phyloP scores from a whole-genome alignment of 1,140 invertebrate species.

The Pseudomyrmex gracilis region DNA sequence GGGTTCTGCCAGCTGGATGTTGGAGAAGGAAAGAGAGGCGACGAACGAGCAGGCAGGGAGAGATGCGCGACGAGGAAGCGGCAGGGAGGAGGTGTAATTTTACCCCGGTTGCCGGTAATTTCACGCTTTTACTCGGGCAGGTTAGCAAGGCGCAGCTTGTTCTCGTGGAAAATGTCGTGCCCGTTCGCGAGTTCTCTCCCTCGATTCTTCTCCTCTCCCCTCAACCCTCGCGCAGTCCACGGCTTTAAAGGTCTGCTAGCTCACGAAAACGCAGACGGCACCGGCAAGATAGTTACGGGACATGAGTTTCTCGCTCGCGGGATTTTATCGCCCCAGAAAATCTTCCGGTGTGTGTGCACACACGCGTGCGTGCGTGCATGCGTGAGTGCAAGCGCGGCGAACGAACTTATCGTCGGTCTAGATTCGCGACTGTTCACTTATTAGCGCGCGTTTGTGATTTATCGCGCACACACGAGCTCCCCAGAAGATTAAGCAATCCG shows the following conservation, averaged over 20 bases:
- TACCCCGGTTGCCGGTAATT: constrained; percentile 78
- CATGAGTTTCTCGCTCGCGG: constrained; percentile 73
- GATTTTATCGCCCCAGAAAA: constrained; percentile 75
- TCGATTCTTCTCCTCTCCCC: not conserved
- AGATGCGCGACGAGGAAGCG: constrained; percentile 34
- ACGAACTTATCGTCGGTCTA: constrained; percentile 60
- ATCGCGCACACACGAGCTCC: constrained; percentile 40
- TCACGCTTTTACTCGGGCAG: constrained; percentile 82
- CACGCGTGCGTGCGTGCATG: not conserved
- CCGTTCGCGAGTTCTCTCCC: constrained; percentile 44
- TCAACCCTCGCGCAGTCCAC: constrained; percentile 16
- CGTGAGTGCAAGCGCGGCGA: constrained; percentile 1
- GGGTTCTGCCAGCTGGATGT: constrained; percentile 66
- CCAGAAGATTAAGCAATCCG: constrained; percentile 46
- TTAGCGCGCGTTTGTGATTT: constrained; percentile 50
- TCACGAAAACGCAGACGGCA: constrained; percentile 75
- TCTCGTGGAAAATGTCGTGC: constrained; percentile 80
- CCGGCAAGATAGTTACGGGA: constrained; percentile 77
- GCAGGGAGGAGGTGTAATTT: constrained; percentile 72
- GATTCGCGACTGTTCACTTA: constrained; percentile 68
- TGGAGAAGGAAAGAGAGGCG: constrained; percentile 51
- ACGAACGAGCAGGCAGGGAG: not conserved
- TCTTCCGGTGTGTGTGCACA: constrained; percentile 55
- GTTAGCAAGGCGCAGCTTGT: constrained; percentile 75
- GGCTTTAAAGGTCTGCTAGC: constrained; percentile 64